Evolutionary conservation across 1,140 invertebrate species (phyloP), one percentile per base, ranked within the genome.

Genomic region (Drosophila yakuba): DNA sequence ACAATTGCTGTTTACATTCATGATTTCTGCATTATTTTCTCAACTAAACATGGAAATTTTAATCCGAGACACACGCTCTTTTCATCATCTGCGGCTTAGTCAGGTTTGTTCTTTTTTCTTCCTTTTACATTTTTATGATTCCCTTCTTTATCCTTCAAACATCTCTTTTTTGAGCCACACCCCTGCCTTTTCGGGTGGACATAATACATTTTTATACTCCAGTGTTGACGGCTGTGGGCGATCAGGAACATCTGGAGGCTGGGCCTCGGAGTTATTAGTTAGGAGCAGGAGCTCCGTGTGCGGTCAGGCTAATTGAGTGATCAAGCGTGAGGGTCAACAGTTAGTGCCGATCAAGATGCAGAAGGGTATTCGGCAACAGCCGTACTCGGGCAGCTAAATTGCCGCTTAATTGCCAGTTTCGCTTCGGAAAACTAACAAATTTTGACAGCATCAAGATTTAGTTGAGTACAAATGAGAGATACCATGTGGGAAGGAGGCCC

Each of bases 251-350:
- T 77, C 74, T 77, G 74, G 63, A 69, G 56, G 41, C 54, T 12
- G 52, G 39, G 48, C 39, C 20, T 50, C 32, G 44, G 59, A 67
- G 64, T 47, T 64, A 45, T 47, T 36, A 67, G 63, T 41, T 63
- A 48, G 50, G 38, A 55, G 69, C 60, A 45, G 48, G 36, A 48
- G 57, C 60, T 57, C 72, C 73, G 61, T 75, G 72, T 74, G 69
- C 58, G 72, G 74, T 69, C 74, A 69, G 74, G 64, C 56, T 77
- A 77, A 77, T 77, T 77, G 74, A 77, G 74, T 77, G 62, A 77
- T 75, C 73, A 76, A 75, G 73, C 73, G 73, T 75, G 73, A 75
- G 74, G 74, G 63, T 69, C 74, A 77, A 75, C 73, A 75, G 73
- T 51, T 57, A 43, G 36, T 10, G 25, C 51, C 32, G 51, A 74